Evolutionary conservation across 92 coral and sea anemone species (phyloP).

Genomic region (Micromussa lordhowensis): DNA sequence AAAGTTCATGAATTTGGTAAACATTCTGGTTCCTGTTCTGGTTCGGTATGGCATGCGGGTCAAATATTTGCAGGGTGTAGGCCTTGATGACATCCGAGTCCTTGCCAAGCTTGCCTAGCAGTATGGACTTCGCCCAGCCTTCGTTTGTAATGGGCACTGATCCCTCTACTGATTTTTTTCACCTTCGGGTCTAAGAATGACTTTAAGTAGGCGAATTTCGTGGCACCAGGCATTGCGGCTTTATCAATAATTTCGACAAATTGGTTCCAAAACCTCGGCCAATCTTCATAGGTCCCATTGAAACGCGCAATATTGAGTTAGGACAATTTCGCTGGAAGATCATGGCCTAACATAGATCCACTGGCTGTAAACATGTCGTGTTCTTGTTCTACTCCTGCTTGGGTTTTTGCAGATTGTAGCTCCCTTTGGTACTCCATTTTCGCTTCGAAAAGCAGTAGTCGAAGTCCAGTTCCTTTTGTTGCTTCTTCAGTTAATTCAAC

Average conservation of each 20-base stretch:
- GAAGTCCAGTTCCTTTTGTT: no score
- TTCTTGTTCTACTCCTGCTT: no score
- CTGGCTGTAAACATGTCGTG: neutral
- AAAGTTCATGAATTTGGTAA: neutral
- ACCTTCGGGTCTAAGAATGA: conserved; percentile 35
- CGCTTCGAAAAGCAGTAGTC: no score
- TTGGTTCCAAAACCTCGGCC: conserved; percentile 57
- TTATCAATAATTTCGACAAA: conserved; percentile 45
- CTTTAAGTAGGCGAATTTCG: conserved; percentile 55
- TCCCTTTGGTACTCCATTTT: no score
- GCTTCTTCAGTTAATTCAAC: no score
- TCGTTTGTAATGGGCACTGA: conserved; percentile 50
- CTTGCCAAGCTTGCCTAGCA: conserved; percentile 10
- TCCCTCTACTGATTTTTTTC: conserved; percentile 28
- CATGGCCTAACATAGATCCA: neutral
- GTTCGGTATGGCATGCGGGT: conserved; percentile 31
- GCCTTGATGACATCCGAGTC: conserved; percentile 44
- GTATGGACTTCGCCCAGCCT: conserved; percentile 32
- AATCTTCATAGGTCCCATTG: conserved; percentile 36
- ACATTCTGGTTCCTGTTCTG: conserved; percentile 40
- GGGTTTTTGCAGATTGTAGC: no score
- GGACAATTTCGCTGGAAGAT: conserved; percentile 47
- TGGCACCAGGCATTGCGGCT: conserved; percentile 17
- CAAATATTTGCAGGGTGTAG: conserved; percentile 25
- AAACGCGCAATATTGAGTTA: conserved; percentile 33